These are phyloP conservation scores for Steinernema khuongi DNA, from an alignment of 1,140 invertebrate genomes.

Conservation along the genomic window DNA sequence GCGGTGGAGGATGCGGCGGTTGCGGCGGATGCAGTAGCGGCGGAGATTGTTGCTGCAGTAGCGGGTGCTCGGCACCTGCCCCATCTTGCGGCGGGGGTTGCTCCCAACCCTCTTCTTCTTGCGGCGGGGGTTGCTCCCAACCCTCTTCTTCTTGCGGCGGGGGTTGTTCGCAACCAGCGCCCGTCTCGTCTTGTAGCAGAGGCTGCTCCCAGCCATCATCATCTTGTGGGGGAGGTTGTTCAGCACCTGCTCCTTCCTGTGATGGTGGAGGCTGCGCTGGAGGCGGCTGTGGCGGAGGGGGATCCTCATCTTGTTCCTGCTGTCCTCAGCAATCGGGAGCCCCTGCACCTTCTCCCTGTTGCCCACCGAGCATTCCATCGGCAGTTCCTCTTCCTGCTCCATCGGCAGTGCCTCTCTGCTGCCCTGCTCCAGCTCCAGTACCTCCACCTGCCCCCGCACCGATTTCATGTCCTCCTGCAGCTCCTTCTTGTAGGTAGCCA, in stretches of 20 bases:
- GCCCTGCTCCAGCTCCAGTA: neutral
- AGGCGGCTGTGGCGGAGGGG: neutral
- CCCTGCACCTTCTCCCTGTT: neutral
- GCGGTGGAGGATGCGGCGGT: constrained; percentile 1
- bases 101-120: neutral
- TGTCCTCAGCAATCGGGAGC: neutral
- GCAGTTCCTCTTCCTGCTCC: neutral
- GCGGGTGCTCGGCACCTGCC: neutral
- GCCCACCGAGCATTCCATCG: neutral
- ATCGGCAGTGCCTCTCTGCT: neutral
- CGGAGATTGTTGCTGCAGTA: neutral
- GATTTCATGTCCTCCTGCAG: neutral
- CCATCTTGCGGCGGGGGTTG: neutral
- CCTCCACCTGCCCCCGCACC: neutral
- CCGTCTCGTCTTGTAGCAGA: too few relatives aligned
- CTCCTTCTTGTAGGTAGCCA: neutral
- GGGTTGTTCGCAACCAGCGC: neutral
- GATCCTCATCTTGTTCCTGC: neutral
- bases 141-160: neutral
- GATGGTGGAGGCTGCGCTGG: neutral
- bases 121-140: neutral
- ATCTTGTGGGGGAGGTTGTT: too few relatives aligned
- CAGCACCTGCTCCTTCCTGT: neutral
- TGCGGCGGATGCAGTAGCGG: neutral
- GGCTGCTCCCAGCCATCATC: too few relatives aligned